phyloP scores from a whole-genome alignment of 2,888 invertebrate genomes.

The Drosophila ustulata region DNA sequence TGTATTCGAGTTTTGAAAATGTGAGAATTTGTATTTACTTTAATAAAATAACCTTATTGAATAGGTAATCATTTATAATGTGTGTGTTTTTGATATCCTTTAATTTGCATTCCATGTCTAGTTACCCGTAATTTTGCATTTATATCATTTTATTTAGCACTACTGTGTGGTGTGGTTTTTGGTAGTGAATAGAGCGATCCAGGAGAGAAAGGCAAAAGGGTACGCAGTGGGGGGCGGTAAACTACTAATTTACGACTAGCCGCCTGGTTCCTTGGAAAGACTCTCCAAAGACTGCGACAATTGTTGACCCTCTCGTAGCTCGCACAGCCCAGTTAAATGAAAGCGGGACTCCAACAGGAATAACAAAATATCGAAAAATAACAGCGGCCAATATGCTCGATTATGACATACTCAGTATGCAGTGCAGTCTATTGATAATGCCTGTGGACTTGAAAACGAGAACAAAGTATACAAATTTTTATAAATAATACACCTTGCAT shows the following conservation, averaged over 20 bases:
- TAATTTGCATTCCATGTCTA: slow-evolving; percentile 4
- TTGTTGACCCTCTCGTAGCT: slow-evolving; percentile 50
- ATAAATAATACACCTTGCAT: too few relatives aligned
- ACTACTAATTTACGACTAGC: slow-evolving; percentile 72
- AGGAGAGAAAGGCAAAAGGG: not conserved
- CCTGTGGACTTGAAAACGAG: too few relatives aligned
- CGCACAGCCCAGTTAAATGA: slow-evolving; percentile 63
- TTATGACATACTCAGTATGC: slow-evolving; percentile 14
- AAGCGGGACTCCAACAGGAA: slow-evolving; percentile 53
- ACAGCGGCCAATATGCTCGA: not conserved
- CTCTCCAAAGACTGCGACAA: slow-evolving; percentile 74
- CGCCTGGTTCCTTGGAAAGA: slow-evolving; percentile 50
- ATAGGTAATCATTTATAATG: too few relatives aligned
- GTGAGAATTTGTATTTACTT: too few relatives aligned
- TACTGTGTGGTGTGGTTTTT: slow-evolving; percentile 1
- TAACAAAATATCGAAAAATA: slow-evolving; percentile 41
- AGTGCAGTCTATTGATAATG: not conserved
- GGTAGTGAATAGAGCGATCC: not conserved
- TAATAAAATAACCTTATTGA: too few relatives aligned
- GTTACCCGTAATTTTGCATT: slow-evolving; percentile 3
- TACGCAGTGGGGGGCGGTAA: slow-evolving; percentile 13
- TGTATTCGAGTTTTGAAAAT: too few relatives aligned
- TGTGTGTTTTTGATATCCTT: not conserved
- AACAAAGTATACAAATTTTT: too few relatives aligned
- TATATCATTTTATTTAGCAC: not conserved